Percentiles rank a stretch among this genome's conserved stretches.
Conservation (phyloP, 2,113 vertebrate species). For the Odocoileus hemionus region DNA sequence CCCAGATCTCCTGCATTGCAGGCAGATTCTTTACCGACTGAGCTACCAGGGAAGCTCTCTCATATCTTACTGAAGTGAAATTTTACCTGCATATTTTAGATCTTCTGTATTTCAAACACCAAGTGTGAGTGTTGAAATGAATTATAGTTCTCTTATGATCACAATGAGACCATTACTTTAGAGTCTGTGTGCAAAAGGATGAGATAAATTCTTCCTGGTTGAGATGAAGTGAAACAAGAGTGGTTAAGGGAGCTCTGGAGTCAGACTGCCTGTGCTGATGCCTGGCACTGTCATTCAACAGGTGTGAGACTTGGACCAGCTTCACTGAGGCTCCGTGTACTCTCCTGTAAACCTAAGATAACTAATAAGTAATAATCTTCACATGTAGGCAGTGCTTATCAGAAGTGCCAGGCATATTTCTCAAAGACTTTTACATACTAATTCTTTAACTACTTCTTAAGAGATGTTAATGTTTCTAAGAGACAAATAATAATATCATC, state of each 20-base stretch:
- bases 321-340: not conserved
- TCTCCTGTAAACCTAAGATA: not conserved
- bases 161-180: not conserved
- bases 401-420: not conserved
- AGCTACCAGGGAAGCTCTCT: not conserved
- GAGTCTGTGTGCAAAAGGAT: not conserved
- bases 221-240: constrained; percentile 22
- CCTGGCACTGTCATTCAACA: not conserved
- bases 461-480: not conserved
- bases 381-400: not conserved
- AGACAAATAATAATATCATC: not conserved
- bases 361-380: constrained; percentile 15
- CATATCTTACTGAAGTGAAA: not conserved
- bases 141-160: not conserved
- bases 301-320: not conserved
- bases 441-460: constrained; percentile 13
- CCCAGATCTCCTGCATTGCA: not conserved
- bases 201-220: constrained; percentile 21
- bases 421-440: constrained; percentile 25
- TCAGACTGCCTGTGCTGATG: not conserved
- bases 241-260: not conserved
- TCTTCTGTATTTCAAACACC: constrained; percentile 3
- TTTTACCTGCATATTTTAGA: not conserved
- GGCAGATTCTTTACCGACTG: not conserved
- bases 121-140: not conserved